A percentile compares a stretch with the other conserved stretches of the same genome.
Evolutionary conservation across 1,140 invertebrate genomes (phyloP).

Genomic region (Venturia canescens): DNA sequence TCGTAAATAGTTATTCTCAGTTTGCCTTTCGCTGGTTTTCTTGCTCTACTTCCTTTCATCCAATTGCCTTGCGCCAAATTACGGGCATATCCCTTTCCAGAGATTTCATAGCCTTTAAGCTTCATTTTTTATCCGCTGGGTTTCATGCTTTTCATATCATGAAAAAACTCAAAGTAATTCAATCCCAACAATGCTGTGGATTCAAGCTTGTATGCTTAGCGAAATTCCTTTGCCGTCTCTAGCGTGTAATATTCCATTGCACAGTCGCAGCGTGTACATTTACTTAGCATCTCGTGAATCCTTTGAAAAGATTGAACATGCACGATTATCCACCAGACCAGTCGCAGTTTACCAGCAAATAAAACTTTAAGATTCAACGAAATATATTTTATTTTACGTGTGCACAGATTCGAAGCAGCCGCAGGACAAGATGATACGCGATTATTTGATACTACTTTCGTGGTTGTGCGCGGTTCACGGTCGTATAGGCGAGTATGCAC

Average conservation of each 20-base stretch:
- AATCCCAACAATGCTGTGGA: slow-evolving; percentile 19
- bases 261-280: not conserved
- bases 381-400: not conserved
- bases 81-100: not conserved
- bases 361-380: no score
- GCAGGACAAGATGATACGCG: slow-evolving; percentile 72
- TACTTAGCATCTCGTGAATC: not conserved
- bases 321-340: no score
- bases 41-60: no score
- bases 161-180: not conserved
- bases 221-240: not conserved
- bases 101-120: not conserved
- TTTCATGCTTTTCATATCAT: not conserved
- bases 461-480: slow-evolving; percentile 72
- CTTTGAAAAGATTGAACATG: no score
- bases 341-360: no score
- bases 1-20: no score
- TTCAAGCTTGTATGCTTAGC: slow-evolving; percentile 33
- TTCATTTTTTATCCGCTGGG: not conserved
- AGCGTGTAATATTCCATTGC: not conserved
- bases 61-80: no score
- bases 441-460: slow-evolving; percentile 72
- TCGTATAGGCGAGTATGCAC: slow-evolving; percentile 69
- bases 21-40: no score
- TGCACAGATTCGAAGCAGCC: slow-evolving; percentile 39